Percentiles rank a stretch among this genome's conserved stretches.
These are phyloP conservation scores for Dallia pectoralis DNA, from an alignment of 2,797 vertebrate genomes.

Conservation along the genomic window DNA sequence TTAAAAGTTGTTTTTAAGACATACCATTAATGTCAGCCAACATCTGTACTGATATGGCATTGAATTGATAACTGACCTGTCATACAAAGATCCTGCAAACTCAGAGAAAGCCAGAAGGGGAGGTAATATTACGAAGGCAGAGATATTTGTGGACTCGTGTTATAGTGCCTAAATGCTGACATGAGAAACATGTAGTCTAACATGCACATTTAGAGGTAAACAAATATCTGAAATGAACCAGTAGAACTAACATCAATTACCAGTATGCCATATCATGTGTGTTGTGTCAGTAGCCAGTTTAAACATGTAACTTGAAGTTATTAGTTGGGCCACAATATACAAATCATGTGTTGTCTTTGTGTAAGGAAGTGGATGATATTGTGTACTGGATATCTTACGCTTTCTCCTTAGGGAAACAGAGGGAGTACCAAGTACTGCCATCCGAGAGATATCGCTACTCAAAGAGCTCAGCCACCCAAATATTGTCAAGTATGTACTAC, in stretches of 20 bases:
- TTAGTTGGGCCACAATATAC: not conserved
- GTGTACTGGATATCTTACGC: constrained; percentile 7
- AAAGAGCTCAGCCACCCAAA: constrained; percentile 94
- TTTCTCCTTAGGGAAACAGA: constrained; percentile 82
- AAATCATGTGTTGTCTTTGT: not conserved
- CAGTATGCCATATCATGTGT: not conserved
- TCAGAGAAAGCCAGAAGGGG: not conserved
- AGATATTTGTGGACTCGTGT: too few species aligned
- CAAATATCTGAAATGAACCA: too few species aligned
- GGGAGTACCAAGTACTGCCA: constrained; percentile 92
- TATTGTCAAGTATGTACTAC: constrained; percentile 88
- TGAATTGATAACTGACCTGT: not conserved
- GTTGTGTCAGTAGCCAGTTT: not conserved
- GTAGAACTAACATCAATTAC: too few species aligned
- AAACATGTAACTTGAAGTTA: not conserved
- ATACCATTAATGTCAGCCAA: not conserved
- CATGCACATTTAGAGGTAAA: too few species aligned
- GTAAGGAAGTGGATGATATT: not conserved
- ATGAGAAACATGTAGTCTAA: too few species aligned
- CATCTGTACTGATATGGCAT: not conserved
- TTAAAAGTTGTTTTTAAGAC: not conserved
- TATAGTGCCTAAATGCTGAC: too few species aligned
- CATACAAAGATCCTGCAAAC: too few species aligned
- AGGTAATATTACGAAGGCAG: not conserved
- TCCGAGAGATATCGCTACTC: constrained; percentile 91